Evolutionary conservation across 1,140 invertebrate genomes (phyloP).

Genomic region (Drosophila simulans): DNA sequence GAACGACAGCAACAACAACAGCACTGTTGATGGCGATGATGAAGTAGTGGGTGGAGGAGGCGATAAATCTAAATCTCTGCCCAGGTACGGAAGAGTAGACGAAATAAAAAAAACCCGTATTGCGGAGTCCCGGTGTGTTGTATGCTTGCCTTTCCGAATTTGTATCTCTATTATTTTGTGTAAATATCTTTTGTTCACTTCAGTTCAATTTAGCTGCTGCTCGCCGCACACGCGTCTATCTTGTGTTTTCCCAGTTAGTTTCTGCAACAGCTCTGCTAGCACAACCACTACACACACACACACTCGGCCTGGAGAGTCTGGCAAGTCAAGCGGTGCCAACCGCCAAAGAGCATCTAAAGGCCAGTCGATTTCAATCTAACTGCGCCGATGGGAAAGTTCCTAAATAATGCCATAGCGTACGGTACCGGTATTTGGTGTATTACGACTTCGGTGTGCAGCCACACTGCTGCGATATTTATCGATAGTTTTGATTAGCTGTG

Average conservation of each 20-base stretch:
- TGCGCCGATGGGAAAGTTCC: neutral
- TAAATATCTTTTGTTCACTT: neutral
- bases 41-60: neutral
- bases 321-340: conserved; percentile 28
- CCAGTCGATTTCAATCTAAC: neutral
- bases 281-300: conserved; percentile 29
- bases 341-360: conserved; percentile 18
- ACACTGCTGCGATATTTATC: neutral
- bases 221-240: conserved; percentile 13
- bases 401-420: neutral
- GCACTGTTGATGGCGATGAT: neutral
- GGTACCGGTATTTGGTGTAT: neutral
- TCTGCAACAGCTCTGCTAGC: conserved; percentile 11
- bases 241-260: conserved; percentile 9
- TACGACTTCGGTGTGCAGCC: neutral
- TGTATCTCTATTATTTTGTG: neutral
- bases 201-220: conserved; percentile 16
- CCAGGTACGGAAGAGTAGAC: conserved; percentile 3
- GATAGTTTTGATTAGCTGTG: no score
- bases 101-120: conserved; percentile 1
- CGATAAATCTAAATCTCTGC: conserved; percentile 9
- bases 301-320: conserved; percentile 23
- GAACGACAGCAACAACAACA: conserved; percentile 11
- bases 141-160: neutral
- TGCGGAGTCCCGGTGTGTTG: conserved; percentile 1